Evolutionary conservation across 2,797 vertebrate species (phyloP).

Genomic region (Semotilus atromaculatus): DNA sequence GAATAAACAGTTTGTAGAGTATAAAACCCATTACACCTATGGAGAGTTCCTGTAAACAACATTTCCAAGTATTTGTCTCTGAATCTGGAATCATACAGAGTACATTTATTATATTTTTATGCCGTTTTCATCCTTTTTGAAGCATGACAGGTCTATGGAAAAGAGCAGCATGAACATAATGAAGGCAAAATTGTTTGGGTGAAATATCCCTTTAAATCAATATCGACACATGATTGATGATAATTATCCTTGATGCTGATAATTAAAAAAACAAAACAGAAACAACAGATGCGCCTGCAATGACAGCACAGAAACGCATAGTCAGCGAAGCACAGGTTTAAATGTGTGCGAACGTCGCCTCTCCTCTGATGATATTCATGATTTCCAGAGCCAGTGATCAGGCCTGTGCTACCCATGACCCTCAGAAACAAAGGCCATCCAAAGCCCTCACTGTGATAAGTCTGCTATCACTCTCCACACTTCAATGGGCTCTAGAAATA

Average conservation of each 20-base stretch:
- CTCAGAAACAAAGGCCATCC: constrained; percentile 44
- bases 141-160: not conserved
- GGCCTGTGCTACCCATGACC: constrained; percentile 28
- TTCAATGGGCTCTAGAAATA: constrained; percentile 45
- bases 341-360: not conserved
- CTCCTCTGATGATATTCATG: constrained; percentile 39
- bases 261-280: not conserved
- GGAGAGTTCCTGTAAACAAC: no score
- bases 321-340: not conserved
- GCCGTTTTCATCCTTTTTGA: not conserved
- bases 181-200: not conserved
- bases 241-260: not conserved
- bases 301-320: not conserved
- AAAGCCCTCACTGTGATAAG: constrained; percentile 43
- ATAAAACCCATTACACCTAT: no score
- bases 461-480: constrained; percentile 49
- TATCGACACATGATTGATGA: not conserved
- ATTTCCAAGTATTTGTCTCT: no score
- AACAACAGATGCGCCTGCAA: not conserved
- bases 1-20: no score
- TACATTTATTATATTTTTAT: no score
- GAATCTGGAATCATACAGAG: no score
- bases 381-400: constrained; percentile 43
- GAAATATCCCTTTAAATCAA: not conserved
- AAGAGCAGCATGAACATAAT: not conserved